Evolutionary conservation across 53 echinoderm and acorn worm genomes (phyloP).

Genomic region (Mesocentrotus franciscanus): DNA sequence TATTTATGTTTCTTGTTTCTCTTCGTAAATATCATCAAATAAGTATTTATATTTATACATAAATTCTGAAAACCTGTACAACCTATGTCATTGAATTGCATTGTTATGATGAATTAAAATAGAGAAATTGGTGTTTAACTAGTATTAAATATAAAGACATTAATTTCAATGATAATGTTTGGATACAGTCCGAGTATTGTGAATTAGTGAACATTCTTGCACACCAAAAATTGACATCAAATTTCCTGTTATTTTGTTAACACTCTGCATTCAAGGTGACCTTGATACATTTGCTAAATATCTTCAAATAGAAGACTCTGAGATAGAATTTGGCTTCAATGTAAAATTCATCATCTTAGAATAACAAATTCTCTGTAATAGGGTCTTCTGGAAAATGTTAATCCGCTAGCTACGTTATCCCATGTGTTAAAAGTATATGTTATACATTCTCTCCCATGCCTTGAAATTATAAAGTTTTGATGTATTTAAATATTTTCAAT

Average conservation of each 20-base stretch:
- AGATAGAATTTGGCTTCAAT: background rate
- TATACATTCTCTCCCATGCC: background rate
- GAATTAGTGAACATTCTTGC: too few relatives aligned
- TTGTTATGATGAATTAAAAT: background rate
- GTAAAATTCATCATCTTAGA: background rate
- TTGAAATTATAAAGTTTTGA: background rate
- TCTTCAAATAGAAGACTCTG: background rate
- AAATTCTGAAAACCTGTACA: background rate
- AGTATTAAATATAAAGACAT: too few relatives aligned
- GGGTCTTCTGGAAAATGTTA: background rate
- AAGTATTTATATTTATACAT: background rate
- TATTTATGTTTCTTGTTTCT: background rate
- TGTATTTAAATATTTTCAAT: background rate
- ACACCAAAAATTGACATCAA: too few relatives aligned
- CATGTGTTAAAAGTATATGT: background rate
- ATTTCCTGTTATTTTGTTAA: too few relatives aligned
- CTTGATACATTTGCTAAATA: background rate
- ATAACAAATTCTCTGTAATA: background rate
- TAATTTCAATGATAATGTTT: background rate
- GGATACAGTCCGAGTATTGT: background rate
- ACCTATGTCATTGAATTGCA: background rate
- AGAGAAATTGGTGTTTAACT: too few relatives aligned
- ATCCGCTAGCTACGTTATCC: background rate
- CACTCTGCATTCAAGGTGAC: too few relatives aligned
- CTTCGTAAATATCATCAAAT: background rate